Evolutionary conservation across 2,888 invertebrate species (phyloP).

Genomic region (Rhopalosiphum nymphaeae): DNA sequence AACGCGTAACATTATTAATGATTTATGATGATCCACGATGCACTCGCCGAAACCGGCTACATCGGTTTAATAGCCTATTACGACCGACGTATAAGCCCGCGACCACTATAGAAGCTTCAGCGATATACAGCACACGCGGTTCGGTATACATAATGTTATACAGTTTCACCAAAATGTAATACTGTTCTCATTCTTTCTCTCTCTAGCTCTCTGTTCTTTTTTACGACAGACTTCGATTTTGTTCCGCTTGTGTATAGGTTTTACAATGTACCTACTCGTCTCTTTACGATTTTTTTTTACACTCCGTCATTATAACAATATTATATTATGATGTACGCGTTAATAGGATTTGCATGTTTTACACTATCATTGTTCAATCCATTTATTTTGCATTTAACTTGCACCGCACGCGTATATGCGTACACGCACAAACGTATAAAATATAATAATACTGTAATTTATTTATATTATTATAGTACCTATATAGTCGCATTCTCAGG

Average conservation of each 20-base stretch:
- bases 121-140: background rate
- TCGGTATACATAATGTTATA: background rate
- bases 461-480: background rate
- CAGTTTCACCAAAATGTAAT: conserved; percentile 48
- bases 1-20: background rate
- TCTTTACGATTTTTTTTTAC: background rate
- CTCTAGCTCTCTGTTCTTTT: background rate
- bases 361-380: conserved; percentile 43
- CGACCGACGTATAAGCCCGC: background rate
- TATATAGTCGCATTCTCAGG: background rate
- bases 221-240: conserved; percentile 39
- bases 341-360: conserved; percentile 53
- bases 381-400: conserved; percentile 27
- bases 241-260: conserved; percentile 37
- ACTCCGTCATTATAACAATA: background rate
- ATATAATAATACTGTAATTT: background rate
- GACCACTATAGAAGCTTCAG: background rate
- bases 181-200: background rate
- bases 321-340: background rate
- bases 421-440: conserved; percentile 1
- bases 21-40: conserved; percentile 37
- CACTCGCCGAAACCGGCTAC: background rate
- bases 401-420: background rate
- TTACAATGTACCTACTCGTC: conserved; percentile 29
- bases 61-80: conserved; percentile 55